These are phyloP conservation scores for Cordilura impudica DNA, from an alignment of 2,888 invertebrate genomes.

Conservation along the genomic window DNA sequence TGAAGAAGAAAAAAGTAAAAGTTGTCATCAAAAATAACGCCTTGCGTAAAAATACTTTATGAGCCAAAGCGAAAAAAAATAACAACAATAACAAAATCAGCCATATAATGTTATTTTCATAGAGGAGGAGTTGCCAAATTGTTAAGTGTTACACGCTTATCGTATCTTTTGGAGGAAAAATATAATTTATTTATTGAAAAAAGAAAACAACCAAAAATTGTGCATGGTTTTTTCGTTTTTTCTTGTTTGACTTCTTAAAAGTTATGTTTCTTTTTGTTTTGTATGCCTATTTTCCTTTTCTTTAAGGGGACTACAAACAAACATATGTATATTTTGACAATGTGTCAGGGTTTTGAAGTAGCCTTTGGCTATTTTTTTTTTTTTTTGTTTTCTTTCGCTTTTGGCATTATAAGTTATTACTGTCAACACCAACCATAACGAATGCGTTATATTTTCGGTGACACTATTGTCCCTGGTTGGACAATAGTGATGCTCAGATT, in stretches of 20 bases:
- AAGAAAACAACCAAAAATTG: too few relatives aligned
- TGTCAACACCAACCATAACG: constrained; percentile 58
- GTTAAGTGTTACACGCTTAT: constrained; percentile 16
- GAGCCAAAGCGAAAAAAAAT: not conserved
- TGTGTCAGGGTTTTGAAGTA: constrained; percentile 42
- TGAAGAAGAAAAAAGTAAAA: constrained; percentile 50
- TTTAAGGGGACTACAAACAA: too few relatives aligned
- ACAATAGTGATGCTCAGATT: not conserved
- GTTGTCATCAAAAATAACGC: constrained; percentile 57
- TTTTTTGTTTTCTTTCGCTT: not conserved
- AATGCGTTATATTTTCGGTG: constrained; percentile 35
- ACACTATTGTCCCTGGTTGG: not conserved
- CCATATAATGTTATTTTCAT: not conserved
- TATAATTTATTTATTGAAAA: not conserved
- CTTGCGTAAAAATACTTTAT: not conserved
- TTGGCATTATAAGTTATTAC: constrained; percentile 55
- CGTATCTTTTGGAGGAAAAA: constrained; percentile 19
- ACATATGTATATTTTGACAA: constrained; percentile 55
- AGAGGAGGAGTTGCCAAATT: constrained; percentile 40
- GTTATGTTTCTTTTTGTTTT: not conserved
- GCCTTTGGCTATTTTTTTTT: constrained; percentile 14
- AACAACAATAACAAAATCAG: too few relatives aligned
- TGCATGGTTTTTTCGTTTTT: not conserved
- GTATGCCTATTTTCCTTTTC: not conserved
- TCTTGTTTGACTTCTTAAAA: not conserved